A percentile compares a stretch with the other conserved stretches of the same genome.
These are phyloP conservation scores for Hyperopisus bebe DNA, from an alignment of 2,113 vertebrate species.

Conservation along the genomic window DNA sequence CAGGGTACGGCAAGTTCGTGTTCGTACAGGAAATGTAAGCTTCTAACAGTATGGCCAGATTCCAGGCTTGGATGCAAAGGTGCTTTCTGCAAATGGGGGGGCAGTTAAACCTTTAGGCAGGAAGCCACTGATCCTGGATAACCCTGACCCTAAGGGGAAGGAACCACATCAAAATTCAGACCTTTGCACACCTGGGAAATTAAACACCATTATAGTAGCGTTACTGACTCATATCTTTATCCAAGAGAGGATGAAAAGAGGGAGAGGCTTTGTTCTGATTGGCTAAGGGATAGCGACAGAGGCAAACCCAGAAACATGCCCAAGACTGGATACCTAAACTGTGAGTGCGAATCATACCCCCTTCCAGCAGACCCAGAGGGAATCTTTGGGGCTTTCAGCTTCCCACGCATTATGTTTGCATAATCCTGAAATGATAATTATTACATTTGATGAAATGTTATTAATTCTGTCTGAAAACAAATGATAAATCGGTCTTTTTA, in stretches of 20 bases:
- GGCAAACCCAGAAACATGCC: neutral
- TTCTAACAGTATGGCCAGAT: neutral
- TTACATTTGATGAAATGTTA: neutral
- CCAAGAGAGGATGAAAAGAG: neutral
- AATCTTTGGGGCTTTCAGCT: neutral
- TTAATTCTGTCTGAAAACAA: neutral
- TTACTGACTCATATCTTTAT: neutral
- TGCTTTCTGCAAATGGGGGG: neutral
- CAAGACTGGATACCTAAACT: neutral
- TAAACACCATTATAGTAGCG: conserved; percentile 6
- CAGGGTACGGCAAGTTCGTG: neutral
- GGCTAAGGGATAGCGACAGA: neutral
- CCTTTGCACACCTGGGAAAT: neutral
- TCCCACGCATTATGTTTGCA: neutral
- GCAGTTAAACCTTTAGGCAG: neutral
- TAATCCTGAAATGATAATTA: neutral
- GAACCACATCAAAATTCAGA: neutral
- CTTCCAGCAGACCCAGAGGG: neutral
- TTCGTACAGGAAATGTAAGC: conserved; percentile 3
- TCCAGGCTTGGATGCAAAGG: neutral
- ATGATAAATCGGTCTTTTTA: neutral
- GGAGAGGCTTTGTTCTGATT: neutral
- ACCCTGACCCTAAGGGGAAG: neutral
- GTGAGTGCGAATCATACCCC: neutral
- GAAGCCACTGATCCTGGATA: neutral